phyloP scores from a whole-genome alignment of 1,140 invertebrate species.

The Eriocheir sinensis region DNA sequence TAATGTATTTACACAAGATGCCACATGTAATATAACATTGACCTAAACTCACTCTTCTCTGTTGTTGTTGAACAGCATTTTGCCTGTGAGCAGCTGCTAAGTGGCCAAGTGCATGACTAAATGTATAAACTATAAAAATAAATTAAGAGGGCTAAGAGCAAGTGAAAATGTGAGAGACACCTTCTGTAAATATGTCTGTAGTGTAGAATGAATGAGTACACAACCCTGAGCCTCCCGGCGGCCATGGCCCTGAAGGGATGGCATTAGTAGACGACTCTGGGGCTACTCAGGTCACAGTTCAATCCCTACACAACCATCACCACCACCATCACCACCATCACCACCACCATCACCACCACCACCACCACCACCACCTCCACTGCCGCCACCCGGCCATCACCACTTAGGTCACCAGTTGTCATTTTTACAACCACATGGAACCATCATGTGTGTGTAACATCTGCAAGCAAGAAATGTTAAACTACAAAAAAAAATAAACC shows the following conservation, averaged over 20 bases:
- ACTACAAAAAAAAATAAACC: neutral
- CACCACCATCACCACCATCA: no score
- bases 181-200: neutral
- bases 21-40: neutral
- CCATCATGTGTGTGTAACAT: neutral
- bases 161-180: neutral
- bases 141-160: neutral
- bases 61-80: no score
- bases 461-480: conserved; percentile 1
- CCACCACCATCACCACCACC: no score
- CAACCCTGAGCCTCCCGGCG: neutral
- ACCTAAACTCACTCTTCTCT: no score
- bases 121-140: neutral
- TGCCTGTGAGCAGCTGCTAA: no score
- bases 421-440: neutral
- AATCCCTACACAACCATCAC: neutral
- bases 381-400: neutral
- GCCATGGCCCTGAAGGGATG: neutral
- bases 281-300: neutral
- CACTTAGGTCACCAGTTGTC: neutral
- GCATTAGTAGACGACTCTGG: neutral
- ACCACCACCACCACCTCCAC: neutral
- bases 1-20: neutral
- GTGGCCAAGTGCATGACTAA: neutral
- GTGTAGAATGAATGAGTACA: neutral